phyloP scores from a whole-genome alignment of 2,113 vertebrate species.

The Grus americana region DNA sequence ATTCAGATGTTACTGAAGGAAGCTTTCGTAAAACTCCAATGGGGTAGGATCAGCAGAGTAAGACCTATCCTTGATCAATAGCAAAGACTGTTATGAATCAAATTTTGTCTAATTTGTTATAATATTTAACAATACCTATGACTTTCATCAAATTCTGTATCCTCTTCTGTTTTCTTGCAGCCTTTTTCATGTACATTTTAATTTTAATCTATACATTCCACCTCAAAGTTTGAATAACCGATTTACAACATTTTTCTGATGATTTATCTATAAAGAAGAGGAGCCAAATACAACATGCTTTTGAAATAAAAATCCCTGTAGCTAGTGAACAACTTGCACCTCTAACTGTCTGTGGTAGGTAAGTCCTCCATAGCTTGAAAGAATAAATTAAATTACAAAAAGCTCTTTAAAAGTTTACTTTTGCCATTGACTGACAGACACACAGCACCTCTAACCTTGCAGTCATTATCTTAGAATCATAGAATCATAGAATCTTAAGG shows the following conservation, averaged over 20 bases:
- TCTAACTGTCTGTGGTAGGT: not conserved
- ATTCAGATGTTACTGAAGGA: not conserved
- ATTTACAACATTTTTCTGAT: not conserved
- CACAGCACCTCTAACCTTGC: not conserved
- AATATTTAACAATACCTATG: not conserved
- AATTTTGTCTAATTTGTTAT: not conserved
- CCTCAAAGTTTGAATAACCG: not conserved
- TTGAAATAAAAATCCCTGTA: not conserved
- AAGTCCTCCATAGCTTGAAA: not conserved
- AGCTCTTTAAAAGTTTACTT: not conserved
- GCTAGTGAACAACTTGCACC: not conserved
- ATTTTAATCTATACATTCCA: not conserved
- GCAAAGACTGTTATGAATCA: not conserved
- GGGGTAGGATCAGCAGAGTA: not conserved
- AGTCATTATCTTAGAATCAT: not conserved
- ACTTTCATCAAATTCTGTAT: not conserved
- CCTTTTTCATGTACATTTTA: not conserved
- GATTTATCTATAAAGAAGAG: not conserved
- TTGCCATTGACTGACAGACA: not conserved
- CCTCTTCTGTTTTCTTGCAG: not conserved
- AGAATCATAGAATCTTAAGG: too few species aligned
- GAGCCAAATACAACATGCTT: not conserved
- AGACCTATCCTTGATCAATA: not conserved
- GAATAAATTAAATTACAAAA: not conserved
- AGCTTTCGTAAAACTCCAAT: not conserved